phyloP scores from a whole-genome alignment of 35 echinoderm and acorn worm species.

The Ptychodera flava region DNA sequence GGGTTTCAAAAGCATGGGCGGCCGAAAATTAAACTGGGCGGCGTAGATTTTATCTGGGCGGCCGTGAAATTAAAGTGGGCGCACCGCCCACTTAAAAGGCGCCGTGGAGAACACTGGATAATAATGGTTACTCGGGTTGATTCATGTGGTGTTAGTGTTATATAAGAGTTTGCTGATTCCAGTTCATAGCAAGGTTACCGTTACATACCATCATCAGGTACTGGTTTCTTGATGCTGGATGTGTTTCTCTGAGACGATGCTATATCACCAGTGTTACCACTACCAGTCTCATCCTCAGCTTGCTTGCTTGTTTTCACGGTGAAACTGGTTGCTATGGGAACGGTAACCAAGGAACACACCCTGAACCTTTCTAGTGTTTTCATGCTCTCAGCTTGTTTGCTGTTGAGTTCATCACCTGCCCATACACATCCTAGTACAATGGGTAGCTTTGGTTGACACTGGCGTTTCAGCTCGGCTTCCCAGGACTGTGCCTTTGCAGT shows the following conservation, averaged over 20 bases:
- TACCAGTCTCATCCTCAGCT: background rate
- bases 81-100: too few relatives aligned
- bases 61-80: too few relatives aligned
- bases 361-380: slow-evolving; percentile 50
- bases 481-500: slow-evolving; percentile 86
- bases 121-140: too few relatives aligned
- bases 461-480: slow-evolving; percentile 76
- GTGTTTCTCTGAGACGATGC: background rate
- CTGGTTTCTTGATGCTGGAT: background rate
- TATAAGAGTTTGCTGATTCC: too few relatives aligned
- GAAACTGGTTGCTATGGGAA: slow-evolving; percentile 55
- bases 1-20: too few relatives aligned
- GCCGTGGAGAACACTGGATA: too few relatives aligned
- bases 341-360: slow-evolving; percentile 38
- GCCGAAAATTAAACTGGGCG: too few relatives aligned
- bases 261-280: background rate
- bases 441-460: slow-evolving; percentile 53
- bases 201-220: background rate
- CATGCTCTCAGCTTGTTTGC: background rate
- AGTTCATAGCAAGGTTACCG: too few relatives aligned
- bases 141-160: too few relatives aligned
- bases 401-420: slow-evolving; percentile 7
- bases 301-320: slow-evolving; percentile 17
- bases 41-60: too few relatives aligned
- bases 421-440: slow-evolving; percentile 65